Conservation (phyloP, 2,113 vertebrate genomes). For the Nannospalax galili region DNA sequence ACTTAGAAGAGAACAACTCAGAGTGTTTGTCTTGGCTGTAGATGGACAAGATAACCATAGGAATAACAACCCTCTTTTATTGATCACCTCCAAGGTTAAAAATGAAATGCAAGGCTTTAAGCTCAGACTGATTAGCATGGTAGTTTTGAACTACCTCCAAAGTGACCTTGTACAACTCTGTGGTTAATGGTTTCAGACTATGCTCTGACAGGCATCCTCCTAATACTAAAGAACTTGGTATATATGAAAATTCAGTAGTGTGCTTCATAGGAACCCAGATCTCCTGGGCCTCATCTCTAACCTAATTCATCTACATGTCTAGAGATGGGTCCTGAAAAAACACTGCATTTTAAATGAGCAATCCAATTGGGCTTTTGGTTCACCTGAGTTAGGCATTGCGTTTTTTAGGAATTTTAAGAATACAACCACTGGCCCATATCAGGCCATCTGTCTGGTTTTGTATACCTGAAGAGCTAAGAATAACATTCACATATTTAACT, state of each 20-base stretch:
- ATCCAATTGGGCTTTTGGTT: not conserved
- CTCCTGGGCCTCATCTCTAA: not conserved
- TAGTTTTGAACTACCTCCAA: slow-evolving; percentile 14
- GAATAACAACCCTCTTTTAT: not conserved
- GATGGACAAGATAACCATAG: not conserved
- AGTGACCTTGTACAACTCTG: not conserved
- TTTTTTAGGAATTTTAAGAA: not conserved
- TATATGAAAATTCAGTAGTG: not conserved
- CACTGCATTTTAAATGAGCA: not conserved
- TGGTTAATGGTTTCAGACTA: not conserved
- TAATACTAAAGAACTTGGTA: not conserved
- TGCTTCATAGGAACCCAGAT: not conserved
- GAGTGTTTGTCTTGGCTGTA: slow-evolving; percentile 48
- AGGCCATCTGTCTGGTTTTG: not conserved
- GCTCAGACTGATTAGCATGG: not conserved
- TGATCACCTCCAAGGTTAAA: not conserved
- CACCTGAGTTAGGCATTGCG: not conserved
- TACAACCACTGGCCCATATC: not conserved
- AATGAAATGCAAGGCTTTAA: not conserved
- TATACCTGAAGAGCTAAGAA: not conserved
- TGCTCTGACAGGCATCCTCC: not conserved
- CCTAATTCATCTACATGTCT: not conserved
- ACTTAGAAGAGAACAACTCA: not conserved
- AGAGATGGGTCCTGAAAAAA: not conserved
- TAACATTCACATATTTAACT: not conserved